Evolutionary conservation across 2,113 vertebrate genomes (phyloP).

Genomic region (Sitta europaea): DNA sequence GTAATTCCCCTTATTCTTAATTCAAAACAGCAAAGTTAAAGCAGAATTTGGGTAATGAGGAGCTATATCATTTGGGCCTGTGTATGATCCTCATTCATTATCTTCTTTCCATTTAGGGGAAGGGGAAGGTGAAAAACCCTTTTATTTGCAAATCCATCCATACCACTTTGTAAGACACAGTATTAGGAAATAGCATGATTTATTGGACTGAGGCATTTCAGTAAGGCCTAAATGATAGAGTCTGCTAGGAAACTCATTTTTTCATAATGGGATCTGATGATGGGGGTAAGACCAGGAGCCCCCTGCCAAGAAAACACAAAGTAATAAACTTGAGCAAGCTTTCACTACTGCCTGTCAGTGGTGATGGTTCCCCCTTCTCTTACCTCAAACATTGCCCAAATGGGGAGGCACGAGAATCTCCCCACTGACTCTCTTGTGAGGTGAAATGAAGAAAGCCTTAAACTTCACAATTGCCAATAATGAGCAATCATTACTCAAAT

Average conservation of each 20-base stretch:
- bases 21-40: slow-evolving; percentile 41
- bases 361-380: slow-evolving; percentile 4
- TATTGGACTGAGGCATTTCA: slow-evolving; percentile 64
- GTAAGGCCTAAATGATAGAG: slow-evolving; percentile 18
- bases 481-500: slow-evolving; percentile 99
- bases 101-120: neutral
- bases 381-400: slow-evolving; percentile 15
- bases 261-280: slow-evolving; percentile 36
- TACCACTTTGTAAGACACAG: slow-evolving; percentile 59
- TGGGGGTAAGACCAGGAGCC: slow-evolving; percentile 2
- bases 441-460: slow-evolving; percentile 90
- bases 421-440: slow-evolving; percentile 75
- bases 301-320: slow-evolving; percentile 29
- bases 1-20: slow-evolving; percentile 49
- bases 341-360: neutral
- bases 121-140: neutral
- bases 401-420: slow-evolving; percentile 71
- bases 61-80: neutral
- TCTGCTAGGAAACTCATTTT: slow-evolving; percentile 45
- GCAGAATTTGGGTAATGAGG: slow-evolving; percentile 16
- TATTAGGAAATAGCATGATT: slow-evolving; percentile 62
- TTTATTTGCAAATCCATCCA: slow-evolving; percentile 45
- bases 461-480: slow-evolving; percentile 97
- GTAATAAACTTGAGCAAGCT: slow-evolving; percentile 48
- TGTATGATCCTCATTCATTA: slow-evolving; percentile 48